These are phyloP conservation scores for Lasioglossum calceatum DNA, from an alignment of 2,888 invertebrate species.

Conservation along the genomic window DNA sequence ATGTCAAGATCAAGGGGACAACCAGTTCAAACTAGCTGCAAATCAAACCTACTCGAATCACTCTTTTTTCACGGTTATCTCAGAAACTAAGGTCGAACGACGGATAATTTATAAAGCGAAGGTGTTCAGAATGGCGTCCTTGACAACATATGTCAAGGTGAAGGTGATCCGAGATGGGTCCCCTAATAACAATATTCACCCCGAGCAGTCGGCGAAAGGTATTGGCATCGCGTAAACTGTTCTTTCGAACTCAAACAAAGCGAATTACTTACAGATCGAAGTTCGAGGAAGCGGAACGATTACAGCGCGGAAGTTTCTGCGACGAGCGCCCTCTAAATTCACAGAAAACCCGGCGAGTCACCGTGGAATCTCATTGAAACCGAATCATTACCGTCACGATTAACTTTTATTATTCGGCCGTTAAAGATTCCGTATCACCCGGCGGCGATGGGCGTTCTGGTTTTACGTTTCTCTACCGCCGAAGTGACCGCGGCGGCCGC, in stretches of 20 bases:
- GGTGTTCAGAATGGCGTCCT: too few species aligned
- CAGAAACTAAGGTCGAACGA: too few species aligned
- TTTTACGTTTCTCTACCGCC: neutral
- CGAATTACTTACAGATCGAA: slow-evolving; percentile 3
- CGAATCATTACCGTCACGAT: slow-evolving; percentile 12
- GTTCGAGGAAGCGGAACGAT: neutral
- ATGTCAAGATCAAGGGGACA: too few species aligned
- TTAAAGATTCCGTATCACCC: slow-evolving; percentile 35
- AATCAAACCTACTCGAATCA: too few species aligned
- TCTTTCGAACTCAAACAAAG: neutral
- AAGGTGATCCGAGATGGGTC: too few species aligned
- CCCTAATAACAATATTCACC: too few species aligned
- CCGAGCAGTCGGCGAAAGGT: neutral
- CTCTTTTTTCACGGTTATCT: too few species aligned
- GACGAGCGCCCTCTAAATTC: neutral
- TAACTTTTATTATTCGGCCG: slow-evolving; percentile 35
- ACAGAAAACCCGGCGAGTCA: neutral
- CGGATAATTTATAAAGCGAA: too few species aligned
- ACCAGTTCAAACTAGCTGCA: too few species aligned
- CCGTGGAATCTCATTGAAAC: neutral
- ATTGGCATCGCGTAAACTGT: neutral
- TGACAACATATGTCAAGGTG: too few species aligned
- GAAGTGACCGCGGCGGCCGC: neutral
- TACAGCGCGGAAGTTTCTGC: neutral
- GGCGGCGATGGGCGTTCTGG: neutral